Percentiles rank a stretch among this genome's conserved stretches.
Evolutionary conservation across 2,113 vertebrate species (phyloP).

Genomic region (Mobula birostris): DNA sequence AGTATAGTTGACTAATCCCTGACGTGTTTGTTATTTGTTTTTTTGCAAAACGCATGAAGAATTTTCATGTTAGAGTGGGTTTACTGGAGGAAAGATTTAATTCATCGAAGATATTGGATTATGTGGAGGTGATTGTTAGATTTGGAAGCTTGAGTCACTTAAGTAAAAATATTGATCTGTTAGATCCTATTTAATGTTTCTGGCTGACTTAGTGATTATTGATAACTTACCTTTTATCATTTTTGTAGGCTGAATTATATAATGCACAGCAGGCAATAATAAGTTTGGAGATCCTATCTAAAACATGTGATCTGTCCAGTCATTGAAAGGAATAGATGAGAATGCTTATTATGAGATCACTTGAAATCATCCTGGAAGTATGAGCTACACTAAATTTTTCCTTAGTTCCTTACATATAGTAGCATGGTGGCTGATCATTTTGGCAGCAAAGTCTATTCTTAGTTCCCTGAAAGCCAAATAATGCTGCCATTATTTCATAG

Average conservation of each 20-base stretch:
- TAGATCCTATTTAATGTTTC: not conserved
- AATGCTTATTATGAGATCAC: not conserved
- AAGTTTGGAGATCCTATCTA: no score
- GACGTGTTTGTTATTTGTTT: not conserved
- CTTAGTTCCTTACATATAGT: not conserved
- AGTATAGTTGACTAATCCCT: not conserved
- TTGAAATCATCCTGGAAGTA: not conserved
- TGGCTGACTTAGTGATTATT: not conserved
- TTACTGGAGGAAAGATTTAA: not conserved
- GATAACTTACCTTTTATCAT: no score
- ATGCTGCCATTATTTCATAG: not conserved
- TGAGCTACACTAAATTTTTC: not conserved
- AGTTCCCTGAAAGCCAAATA: not conserved
- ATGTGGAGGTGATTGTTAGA: not conserved
- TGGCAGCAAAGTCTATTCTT: not conserved
- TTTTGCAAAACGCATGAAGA: not conserved
- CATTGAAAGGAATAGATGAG: not conserved
- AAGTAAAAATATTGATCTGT: not conserved
- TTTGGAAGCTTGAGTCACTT: not conserved
- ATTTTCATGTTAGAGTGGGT: not conserved
- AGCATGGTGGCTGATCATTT: not conserved
- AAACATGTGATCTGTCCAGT: not conserved
- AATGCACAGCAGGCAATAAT: no score
- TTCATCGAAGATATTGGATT: not conserved
- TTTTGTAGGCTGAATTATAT: no score